Evolutionary conservation across 1,140 invertebrate genomes (phyloP), one percentile per base, ranked within the genome.

Genomic region (Sminthurides bifidus): DNA sequence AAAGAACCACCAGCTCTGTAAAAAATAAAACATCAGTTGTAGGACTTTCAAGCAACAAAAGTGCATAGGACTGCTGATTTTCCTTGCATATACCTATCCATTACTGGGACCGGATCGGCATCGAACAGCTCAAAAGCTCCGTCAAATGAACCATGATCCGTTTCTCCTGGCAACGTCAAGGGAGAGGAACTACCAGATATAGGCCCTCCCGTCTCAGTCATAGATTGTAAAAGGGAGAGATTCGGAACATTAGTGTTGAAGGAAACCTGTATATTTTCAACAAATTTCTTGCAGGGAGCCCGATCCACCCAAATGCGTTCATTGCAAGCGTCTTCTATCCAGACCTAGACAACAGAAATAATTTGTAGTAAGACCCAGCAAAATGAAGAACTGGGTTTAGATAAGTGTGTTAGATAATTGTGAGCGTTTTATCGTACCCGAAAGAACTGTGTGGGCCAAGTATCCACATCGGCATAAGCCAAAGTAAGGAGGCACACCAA

Each of bases 221-320:
- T 80, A 40, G 78, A 75, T 52, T 78, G 76, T 12, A 82, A 68
- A 70, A 65, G 70, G 69, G 29, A 72, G 73, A 8, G 83, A 78
- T 71, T 67, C 1, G 87, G 85, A 40, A 80, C 71, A 59, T 84
- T 83, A 0, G 92, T 96, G 46, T 81, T 82, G 69, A 96, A 92
- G 10, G 87, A 88, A 0, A 84, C 86, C 37, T 83, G 72, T 53
- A 98, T 86, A 70, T 96, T 97, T 61, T 94, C 90, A 0, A 93
- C 85, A 73, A 95, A 88, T 29, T 81, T 81, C 68, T 87, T 85
- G 70, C 91, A 95, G 69, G 91, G 85, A 10, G 88, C 80, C 65
- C 85, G 81, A 68, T 96, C 92, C 6, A 95, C 86, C 91, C 92
- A 97, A 51, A 86, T 76, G 48, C 92, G 73, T 66, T 97, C 92